phyloP scores from a whole-genome alignment of 2,888 invertebrate genomes.

The Ichneumon xanthorius region DNA sequence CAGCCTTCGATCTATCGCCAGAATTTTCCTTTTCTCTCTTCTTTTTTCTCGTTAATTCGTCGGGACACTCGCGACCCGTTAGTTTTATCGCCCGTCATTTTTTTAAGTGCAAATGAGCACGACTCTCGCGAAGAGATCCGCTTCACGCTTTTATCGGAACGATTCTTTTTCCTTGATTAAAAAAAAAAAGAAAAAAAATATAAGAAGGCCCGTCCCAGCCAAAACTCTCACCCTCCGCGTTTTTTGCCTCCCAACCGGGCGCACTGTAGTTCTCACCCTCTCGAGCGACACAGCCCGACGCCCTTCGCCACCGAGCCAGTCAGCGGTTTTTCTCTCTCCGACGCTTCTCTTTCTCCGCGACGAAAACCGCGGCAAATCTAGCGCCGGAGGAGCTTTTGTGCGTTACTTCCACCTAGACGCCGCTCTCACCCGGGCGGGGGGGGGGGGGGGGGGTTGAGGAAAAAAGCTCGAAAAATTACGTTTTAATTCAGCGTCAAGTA shows the following conservation, averaged over 20 bases:
- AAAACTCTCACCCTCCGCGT: conserved; percentile 42
- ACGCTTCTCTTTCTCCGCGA: conserved; percentile 19
- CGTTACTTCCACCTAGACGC: background rate
- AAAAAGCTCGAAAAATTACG: conserved; percentile 56
- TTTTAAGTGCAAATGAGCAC: conserved; percentile 84
- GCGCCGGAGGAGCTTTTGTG: conserved; percentile 48
- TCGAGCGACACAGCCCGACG: conserved; percentile 28
- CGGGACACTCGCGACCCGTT: conserved; percentile 75
- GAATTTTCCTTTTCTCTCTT: conserved; percentile 37
- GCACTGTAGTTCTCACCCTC: conserved; percentile 18
- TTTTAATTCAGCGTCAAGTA: conserved; percentile 58
- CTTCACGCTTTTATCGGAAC: conserved; percentile 20
- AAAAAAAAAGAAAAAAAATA: conserved; percentile 38
- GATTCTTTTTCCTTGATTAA: conserved; percentile 46
- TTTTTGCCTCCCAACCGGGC: conserved; percentile 29
- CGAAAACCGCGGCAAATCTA: conserved; percentile 38
- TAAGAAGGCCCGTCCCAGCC: conserved; percentile 7
- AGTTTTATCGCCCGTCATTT: conserved; percentile 84
- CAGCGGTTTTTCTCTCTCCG: conserved; percentile 66
- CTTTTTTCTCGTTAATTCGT: conserved; percentile 65
- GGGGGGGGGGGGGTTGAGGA: background rate
- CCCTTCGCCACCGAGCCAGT: conserved; percentile 59
- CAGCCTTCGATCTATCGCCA: conserved; percentile 16
- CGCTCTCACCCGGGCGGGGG: background rate
- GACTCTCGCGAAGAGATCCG: conserved; percentile 69